A percentile compares a stretch with the other conserved stretches of the same genome.
These are phyloP conservation scores for Elysia chlorotica DNA, from an alignment of 1,140 invertebrate genomes.

Conservation along the genomic window DNA sequence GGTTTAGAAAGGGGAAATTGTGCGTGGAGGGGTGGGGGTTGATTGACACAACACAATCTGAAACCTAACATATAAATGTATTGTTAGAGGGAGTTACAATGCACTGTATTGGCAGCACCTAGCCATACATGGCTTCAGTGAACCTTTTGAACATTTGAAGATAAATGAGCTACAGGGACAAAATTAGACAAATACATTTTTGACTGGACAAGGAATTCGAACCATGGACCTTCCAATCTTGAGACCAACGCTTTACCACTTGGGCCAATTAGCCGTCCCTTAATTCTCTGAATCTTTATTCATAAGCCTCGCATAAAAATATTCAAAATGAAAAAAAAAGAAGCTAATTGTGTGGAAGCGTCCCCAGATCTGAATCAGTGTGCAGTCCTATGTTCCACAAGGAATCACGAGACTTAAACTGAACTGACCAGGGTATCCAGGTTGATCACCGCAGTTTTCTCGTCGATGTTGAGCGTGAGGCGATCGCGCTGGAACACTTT, in stretches of 20 bases:
- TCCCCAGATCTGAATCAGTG: not conserved
- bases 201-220: too few species aligned
- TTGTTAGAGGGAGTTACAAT: not conserved
- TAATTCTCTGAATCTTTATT: not conserved
- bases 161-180: not conserved
- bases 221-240: too few species aligned
- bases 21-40: too few species aligned
- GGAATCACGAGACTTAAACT: not conserved
- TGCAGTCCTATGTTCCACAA: not conserved
- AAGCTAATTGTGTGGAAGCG: not conserved
- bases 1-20: too few species aligned
- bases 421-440: conserved; percentile 76
- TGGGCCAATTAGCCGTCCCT: not conserved
- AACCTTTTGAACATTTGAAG: not conserved
- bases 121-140: too few species aligned
- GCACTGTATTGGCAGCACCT: not conserved
- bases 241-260: too few species aligned
- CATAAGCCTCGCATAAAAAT: not conserved
- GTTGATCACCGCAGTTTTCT: conserved; percentile 85
- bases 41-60: too few species aligned
- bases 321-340: not conserved
- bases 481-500: conserved; percentile 93
- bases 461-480: conserved; percentile 83
- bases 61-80: not conserved
- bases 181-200: too few species aligned